Conservation (phyloP, 2,888 invertebrate species). For the Pyrgus malvae region DNA sequence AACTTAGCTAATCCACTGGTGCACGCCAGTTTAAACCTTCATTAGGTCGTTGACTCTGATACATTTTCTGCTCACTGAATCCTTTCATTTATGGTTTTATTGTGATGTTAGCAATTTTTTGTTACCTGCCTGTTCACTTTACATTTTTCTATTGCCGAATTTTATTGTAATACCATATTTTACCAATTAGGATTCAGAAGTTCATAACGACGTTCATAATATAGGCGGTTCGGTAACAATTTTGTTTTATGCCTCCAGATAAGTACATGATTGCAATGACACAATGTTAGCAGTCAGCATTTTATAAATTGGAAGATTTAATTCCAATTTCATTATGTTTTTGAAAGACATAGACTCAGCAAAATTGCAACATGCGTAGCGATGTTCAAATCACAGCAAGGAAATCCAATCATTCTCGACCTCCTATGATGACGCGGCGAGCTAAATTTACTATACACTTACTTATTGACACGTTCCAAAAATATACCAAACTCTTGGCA, state of each 20-base stretch:
- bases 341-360: too few species aligned
- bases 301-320: too few species aligned
- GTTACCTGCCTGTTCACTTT: not conserved
- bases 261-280: too few species aligned
- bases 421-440: conserved; percentile 68
- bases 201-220: too few species aligned
- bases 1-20: conserved; percentile 8
- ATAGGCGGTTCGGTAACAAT: too few species aligned
- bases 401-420: conserved; percentile 67
- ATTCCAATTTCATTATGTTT: too few species aligned
- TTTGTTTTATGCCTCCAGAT: too few species aligned
- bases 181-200: not conserved
- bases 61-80: conserved; percentile 13
- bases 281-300: too few species aligned
- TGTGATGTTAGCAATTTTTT: not conserved
- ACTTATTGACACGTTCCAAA: conserved; percentile 81
- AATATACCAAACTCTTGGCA: conserved; percentile 77
- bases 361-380: not conserved
- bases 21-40: conserved; percentile 10
- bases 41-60: conserved; percentile 18
- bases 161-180: too few species aligned
- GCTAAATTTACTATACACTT: conserved; percentile 79
- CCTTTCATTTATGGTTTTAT: conserved; percentile 15
- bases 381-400: conserved; percentile 34
- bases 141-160: too few species aligned